Conservation (phyloP, 2,797 vertebrate genomes). For the Hyperoplus immaculatus region DNA sequence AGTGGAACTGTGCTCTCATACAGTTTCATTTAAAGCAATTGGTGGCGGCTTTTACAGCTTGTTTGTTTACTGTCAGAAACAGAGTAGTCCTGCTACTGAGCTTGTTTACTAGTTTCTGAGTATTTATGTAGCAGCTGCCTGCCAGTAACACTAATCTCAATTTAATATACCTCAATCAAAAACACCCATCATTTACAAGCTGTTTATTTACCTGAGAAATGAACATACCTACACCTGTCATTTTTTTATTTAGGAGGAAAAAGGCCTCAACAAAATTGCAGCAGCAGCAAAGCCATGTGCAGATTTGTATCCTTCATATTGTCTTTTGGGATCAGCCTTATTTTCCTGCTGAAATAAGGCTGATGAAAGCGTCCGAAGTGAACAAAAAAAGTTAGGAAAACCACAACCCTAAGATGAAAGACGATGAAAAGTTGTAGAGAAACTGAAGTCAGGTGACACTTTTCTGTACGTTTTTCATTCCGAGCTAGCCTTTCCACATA, state of each 20-base stretch:
- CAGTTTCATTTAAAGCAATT: constrained; percentile 30
- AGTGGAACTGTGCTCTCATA: constrained; percentile 41
- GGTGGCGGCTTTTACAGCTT: constrained; percentile 45
- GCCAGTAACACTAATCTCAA: constrained; percentile 23
- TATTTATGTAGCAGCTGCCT: constrained; percentile 37
- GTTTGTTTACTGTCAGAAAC: constrained; percentile 50
- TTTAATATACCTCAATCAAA: constrained; percentile 38
- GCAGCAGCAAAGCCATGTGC: neutral
- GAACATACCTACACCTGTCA: neutral
- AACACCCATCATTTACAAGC: constrained; percentile 31
- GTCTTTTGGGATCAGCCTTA: neutral
- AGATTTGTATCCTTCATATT: neutral
- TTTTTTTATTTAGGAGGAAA: neutral
- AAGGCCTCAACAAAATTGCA: neutral
- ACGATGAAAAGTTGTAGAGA: neutral
- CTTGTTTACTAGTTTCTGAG: constrained; percentile 38
- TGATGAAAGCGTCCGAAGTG: neutral
- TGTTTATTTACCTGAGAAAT: constrained; percentile 2
- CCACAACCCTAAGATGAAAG: neutral
- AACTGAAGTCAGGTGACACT: neutral
- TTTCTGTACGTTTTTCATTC: neutral
- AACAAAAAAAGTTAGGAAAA: neutral
- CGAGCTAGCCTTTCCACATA: neutral
- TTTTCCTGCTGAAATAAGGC: too few species aligned
- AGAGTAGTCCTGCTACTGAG: constrained; percentile 11